A percentile compares a stretch with the other conserved stretches of the same genome.
phyloP scores from a whole-genome alignment of 2,888 invertebrate species.

The Xestia xanthographa region DNA sequence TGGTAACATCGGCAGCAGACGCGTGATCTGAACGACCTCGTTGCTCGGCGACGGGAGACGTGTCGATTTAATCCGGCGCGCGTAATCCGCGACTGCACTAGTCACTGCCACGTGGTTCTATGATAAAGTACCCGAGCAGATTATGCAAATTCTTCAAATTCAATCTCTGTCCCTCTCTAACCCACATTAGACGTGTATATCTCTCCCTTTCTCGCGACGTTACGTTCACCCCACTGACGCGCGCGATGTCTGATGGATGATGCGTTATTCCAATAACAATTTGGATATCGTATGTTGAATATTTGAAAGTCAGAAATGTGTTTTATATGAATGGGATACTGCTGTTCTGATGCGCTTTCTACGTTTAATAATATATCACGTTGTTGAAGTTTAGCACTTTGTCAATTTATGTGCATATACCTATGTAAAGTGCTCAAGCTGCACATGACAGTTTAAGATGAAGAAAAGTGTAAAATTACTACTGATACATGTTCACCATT shows the following conservation, averaged over 20 bases:
- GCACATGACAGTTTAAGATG: slow-evolving; percentile 27
- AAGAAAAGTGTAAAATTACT: slow-evolving; percentile 36
- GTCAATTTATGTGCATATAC: slow-evolving; percentile 35
- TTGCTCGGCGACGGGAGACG: slow-evolving; percentile 67
- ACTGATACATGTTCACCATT: slow-evolving; percentile 35
- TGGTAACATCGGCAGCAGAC: slow-evolving; percentile 60
- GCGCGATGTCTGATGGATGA: slow-evolving; percentile 89
- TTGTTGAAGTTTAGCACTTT: slow-evolving; percentile 46
- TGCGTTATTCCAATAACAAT: slow-evolving; percentile 90
- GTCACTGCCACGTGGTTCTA: slow-evolving; percentile 90
- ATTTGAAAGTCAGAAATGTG: slow-evolving; percentile 82
- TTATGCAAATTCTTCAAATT: slow-evolving; percentile 90
- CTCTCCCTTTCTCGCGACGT: slow-evolving; percentile 77
- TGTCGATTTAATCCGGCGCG: slow-evolving; percentile 84
- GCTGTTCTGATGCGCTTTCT: slow-evolving; percentile 62
- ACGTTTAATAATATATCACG: slow-evolving; percentile 55
- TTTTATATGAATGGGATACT: slow-evolving; percentile 65
- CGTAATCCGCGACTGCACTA: slow-evolving; percentile 90
- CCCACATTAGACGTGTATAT: slow-evolving; percentile 66
- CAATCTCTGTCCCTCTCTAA: slow-evolving; percentile 78
- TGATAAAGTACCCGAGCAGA: slow-evolving; percentile 90
- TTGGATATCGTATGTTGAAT: slow-evolving; percentile 88
- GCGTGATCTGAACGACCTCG: slow-evolving; percentile 78
- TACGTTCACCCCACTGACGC: slow-evolving; percentile 85
- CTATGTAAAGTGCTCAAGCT: not conserved